phyloP scores from a whole-genome alignment of 2,797 vertebrate genomes.

The Ciconia nigra region DNA sequence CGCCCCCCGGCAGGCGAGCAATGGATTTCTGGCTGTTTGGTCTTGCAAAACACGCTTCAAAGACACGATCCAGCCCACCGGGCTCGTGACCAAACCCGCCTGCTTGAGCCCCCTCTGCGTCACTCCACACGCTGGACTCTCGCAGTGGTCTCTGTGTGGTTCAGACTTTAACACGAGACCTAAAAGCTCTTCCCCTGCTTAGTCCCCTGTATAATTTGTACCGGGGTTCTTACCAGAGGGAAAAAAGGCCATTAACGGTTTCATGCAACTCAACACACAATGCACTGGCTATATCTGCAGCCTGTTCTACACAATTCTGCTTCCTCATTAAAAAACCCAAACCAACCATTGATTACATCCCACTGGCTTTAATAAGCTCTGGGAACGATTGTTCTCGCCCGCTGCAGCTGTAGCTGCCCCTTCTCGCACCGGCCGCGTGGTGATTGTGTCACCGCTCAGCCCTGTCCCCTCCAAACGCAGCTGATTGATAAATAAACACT shows the following conservation, averaged over 20 bases:
- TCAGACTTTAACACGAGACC: neutral
- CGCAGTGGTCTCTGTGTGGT: neutral
- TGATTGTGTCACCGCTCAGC: neutral
- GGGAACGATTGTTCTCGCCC: neutral
- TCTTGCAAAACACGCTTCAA: neutral
- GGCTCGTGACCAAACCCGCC: fast-evolving
- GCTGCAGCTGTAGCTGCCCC: neutral
- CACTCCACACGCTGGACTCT: neutral
- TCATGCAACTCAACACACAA: neutral
- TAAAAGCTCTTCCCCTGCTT: neutral
- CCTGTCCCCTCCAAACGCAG: too few relatives aligned
- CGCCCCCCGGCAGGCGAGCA: fast-evolving
- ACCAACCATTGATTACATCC: neutral
- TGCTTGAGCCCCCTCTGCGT: neutral
- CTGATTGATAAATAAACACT: too few relatives aligned
- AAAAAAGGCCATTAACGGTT: neutral
- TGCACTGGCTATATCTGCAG: neutral
- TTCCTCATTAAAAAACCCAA: neutral
- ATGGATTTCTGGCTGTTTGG: neutral
- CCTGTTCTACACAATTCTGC: neutral
- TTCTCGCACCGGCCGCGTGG: neutral
- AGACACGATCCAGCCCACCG: neutral
- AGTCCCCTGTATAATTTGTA: neutral
- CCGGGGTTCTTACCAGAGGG: neutral
- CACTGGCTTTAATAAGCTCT: neutral